phyloP scores from a whole-genome alignment of 35 echinoderm and acorn worm genomes.

The Heliocidaris erythrogramma region DNA sequence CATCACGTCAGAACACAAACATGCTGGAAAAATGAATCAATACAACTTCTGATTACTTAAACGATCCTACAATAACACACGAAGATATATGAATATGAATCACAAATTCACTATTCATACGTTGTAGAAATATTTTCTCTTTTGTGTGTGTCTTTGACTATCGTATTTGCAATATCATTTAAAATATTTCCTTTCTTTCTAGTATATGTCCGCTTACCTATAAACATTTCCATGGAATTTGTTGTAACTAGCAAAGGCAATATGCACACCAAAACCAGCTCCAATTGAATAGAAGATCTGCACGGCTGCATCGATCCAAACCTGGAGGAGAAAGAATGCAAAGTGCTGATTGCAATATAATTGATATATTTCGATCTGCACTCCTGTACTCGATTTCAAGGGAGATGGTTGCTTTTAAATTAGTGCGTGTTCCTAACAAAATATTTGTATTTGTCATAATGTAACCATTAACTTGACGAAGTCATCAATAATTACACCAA shows the following conservation, averaged over 20 bases:
- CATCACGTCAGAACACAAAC: too few species aligned
- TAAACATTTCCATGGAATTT: slow-evolving; percentile 82
- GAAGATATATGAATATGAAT: too few species aligned
- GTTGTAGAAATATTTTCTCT: too few species aligned
- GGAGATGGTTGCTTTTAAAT: not conserved
- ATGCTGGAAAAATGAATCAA: too few species aligned
- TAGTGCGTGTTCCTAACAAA: not conserved
- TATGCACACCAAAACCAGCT: slow-evolving; percentile 76
- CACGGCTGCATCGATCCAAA: slow-evolving; percentile 74
- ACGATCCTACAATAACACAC: too few species aligned
- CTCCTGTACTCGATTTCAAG: not conserved
- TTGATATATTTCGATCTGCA: not conserved
- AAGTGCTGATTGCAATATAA: too few species aligned
- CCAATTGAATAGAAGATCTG: slow-evolving; percentile 83
- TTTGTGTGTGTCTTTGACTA: too few species aligned
- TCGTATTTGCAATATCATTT: too few species aligned
- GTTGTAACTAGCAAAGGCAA: slow-evolving; percentile 84
- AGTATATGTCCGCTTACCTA: slow-evolving; percentile 50
- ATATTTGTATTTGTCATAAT: not conserved
- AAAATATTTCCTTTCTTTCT: too few species aligned
- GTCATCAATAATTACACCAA: not conserved
- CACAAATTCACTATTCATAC: too few species aligned
- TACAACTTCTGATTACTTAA: too few species aligned
- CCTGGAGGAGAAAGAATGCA: not conserved
- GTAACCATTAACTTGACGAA: not conserved